Base-by-base conservation (phyloP, 2,113 vertebrate genomes). In the Microcebus lehilahytsara region DNA sequence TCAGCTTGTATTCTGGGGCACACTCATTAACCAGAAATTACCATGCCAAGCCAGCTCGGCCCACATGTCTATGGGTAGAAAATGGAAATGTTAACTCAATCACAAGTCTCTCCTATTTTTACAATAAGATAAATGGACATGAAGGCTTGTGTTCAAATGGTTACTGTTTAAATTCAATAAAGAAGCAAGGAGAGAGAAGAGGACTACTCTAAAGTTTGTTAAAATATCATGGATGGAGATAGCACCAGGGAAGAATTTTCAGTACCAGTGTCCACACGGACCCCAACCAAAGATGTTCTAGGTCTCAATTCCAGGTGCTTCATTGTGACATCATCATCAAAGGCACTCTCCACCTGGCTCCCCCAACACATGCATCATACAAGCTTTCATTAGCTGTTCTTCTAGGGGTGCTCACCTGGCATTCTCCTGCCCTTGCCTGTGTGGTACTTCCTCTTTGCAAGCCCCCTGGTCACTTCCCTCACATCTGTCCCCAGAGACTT, bases 151-250 rank as follows among this genome's bases (percentile, higher is more conserved):
- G 83, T 79, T 60, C 51, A 78, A 90, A 51, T 69, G 22, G n/a
- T 53, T 49, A 46, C 27, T 30, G 79, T 75, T 81, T 69, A 90
- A 72, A 84, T 79, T 84, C 58, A 93, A 25, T 75, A 83, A 89
- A 56, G 46, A 42, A 95, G 56, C 49, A 79, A 25, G 32, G n/a
- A 87, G 85, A 67, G 37, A 69, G 16, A 51, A 25, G 5, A 92
- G 23, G 40, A 11, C 51, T 81, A 34, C 62, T 85, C 69, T 93
- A 71, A 87, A 83, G 79, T 75, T 6, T 34, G 30, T 93, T 40
- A 46, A 62, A 94, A 92, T 75, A 25, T 16, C 16, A 49, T 20
- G 49, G 49, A 13, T 85, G 13, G 32, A 14, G 17, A 37, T 37
- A 66, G 32, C 22, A 51, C 9, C 30, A 37, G 49, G 42, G 16